Conservation (phyloP, 2,797 vertebrate genomes). For the Morelia viridis region DNA sequence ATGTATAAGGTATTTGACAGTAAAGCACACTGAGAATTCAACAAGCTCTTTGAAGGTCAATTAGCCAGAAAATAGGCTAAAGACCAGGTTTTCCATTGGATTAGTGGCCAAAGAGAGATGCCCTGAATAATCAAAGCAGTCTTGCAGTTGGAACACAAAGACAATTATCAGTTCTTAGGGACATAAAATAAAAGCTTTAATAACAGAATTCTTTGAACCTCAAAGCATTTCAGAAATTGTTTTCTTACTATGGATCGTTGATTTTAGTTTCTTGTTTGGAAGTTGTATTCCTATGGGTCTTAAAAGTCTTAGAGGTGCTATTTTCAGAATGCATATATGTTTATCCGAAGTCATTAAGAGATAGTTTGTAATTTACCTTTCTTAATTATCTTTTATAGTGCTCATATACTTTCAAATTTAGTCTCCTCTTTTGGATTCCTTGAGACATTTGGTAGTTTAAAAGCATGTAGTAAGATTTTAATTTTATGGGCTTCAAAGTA, state of each 20-base stretch:
- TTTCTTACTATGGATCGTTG: constrained; percentile 67
- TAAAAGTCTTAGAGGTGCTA: constrained; percentile 30
- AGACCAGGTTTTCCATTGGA: constrained; percentile 71
- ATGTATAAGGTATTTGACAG: constrained; percentile 75
- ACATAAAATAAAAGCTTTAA: constrained; percentile 76
- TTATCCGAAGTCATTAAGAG: constrained; percentile 9
- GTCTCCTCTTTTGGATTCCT: constrained; percentile 42
- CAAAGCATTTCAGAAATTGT: constrained; percentile 75
- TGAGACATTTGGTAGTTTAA: constrained; percentile 14
- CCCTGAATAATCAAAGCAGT: constrained; percentile 70
- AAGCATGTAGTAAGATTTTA: constrained; percentile 4
- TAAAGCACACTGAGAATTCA: constrained; percentile 60
- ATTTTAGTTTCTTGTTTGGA: constrained; percentile 62
- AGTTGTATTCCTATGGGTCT: constrained; percentile 44
- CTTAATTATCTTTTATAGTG: constrained; percentile 31
- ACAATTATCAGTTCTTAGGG: constrained; percentile 72
- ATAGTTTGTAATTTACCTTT: constrained; percentile 47
- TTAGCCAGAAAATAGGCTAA: constrained; percentile 84
- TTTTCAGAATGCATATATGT: constrained; percentile 16
- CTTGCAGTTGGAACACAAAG: constrained; percentile 58
- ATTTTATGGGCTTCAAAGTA: constrained; percentile 38
- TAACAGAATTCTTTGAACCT: constrained; percentile 78
- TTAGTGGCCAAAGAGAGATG: constrained; percentile 73
- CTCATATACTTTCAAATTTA: constrained; percentile 34
- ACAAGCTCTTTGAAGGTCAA: constrained; percentile 78